phyloP scores from a whole-genome alignment of 2,888 invertebrate genomes.

The Oxystoma pomonae region DNA sequence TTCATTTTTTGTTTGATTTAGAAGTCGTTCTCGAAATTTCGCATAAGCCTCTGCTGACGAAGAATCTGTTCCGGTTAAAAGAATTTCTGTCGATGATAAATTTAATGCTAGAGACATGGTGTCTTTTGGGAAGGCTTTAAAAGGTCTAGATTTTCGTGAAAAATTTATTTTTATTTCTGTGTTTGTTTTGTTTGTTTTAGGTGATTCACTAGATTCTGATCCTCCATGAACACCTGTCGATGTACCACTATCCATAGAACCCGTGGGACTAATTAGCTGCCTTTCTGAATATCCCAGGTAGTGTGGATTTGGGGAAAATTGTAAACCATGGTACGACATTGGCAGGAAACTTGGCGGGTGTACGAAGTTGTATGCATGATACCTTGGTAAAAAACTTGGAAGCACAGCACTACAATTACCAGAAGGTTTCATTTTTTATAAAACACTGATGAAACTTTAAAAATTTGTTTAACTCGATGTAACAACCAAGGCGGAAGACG shows the following conservation, averaged over 20 bases:
- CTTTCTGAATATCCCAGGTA: background rate
- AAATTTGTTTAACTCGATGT: background rate
- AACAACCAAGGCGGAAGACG: background rate
- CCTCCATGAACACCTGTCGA: background rate
- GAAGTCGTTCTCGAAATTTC: slow-evolving; percentile 64
- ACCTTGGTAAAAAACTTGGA: background rate
- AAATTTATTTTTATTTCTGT: background rate
- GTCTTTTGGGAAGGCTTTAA: slow-evolving; percentile 6
- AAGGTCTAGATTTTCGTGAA: slow-evolving; percentile 4
- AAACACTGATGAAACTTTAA: background rate
- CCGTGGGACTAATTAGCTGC: background rate
- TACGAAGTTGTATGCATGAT: background rate
- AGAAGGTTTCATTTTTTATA: background rate
- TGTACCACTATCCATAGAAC: background rate
- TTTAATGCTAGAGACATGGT: slow-evolving; percentile 2
- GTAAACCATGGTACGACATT: background rate
- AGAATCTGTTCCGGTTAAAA: background rate
- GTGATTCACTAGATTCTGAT: background rate
- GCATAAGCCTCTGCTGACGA: slow-evolving; percentile 50
- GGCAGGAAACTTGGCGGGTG: background rate
- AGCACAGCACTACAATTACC: background rate
- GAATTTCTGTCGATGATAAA: slow-evolving; percentile 4
- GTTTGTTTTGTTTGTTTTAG: background rate
- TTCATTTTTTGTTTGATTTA: slow-evolving; percentile 61
- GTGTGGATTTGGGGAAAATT: too few species aligned